Base-by-base conservation (phyloP, 2,888 invertebrate species). In the Chirona hameri region DNA sequence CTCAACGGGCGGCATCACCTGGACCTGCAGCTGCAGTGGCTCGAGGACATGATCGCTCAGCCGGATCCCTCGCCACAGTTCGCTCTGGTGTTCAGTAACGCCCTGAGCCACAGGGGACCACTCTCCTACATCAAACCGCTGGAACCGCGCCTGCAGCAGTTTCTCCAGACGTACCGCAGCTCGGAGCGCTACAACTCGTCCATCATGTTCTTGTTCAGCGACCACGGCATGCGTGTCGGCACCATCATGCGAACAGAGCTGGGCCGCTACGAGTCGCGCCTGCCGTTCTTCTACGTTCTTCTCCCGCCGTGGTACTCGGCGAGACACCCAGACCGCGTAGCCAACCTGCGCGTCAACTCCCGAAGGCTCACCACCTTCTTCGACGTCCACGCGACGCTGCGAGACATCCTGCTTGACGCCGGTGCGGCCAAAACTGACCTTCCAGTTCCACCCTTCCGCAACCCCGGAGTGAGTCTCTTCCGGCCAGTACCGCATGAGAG, bases 11-110 rank as follows among this genome's bases (percentile, higher is more conserved):
- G 72, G 4, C 15, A 3, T 18, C 15, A 15, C 5, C 14, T 72
- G 18, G 72, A 72, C 27, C 15, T 72, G 29, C 72, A 72, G 31
- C 72, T 72, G 29, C 72, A 72, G 72, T 72, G 29, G 72, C 72
- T 72, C 14, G 18, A 72, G 18, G 72, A 72, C 31, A 10, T 72
- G 29, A 72, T 72, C 52, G 5, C 52, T 52, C 52, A 52, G 10
- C 52, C 18, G 5, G 27, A 15, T 27, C 18, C 18, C 3, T 15
- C 29, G 2, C 31, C 72, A 4, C 72, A 72, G 31, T 72, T 72
- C 18, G 72, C 31, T 2, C 31, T 72, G 18, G 15, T 72, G 10
- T 72, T 72, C 72, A 72, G 72, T 15, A 72, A 27, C 27, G 15
- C 31, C 18, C 31, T 31, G 18, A 31, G 65, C n/a, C 65, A 72